Evolutionary conservation across 2,888 invertebrate species (phyloP), one percentile per base, ranked within the genome.

Genomic region (Trichogramma evanescens): DNA sequence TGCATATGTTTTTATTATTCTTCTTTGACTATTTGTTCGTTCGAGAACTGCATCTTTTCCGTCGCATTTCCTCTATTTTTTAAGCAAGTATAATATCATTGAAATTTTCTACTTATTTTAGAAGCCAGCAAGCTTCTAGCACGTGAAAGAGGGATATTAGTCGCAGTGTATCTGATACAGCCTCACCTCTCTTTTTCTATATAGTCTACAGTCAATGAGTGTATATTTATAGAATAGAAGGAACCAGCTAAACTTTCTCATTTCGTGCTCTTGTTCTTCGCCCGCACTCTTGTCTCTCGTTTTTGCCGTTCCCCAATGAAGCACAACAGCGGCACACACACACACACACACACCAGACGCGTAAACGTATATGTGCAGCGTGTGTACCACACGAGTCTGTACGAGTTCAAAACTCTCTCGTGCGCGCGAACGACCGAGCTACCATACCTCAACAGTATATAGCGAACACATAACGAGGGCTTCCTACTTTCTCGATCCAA

Each of bases 401-500:
- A 50, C 41, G 26, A 26, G 26, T 26, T 26, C 26, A 26, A 54
- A 50, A 61, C 50, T 50, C 46, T 50, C 54, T 56, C 39, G 40
- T 39, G 50, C 48, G 40, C 7, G 49, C 40, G 54, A 43, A 45
- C 45, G 41, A 9, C 13, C 38, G 6, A 8, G 5, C n/a, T 40
- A 41, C 10, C 26, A 54, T 6, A 9, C 6, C 9, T 43, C 49
- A 26, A 7, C 48, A 26, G n/a, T 42, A 50, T 26, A 48, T 52
- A 54, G 50, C 58, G 48, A 51, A 39, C n/a, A 8, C 42, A 56
- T 61, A 64, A 64, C 64, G 62, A 65, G 68, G 69, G 70, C 72
- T 74, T 73, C 73, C 73, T 73, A 72, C 72, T 73, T 73, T 74
- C 74, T 71, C 72, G 70, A 69, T 62, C 63, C 62, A 58, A 64